Percentiles rank a stretch among this genome's conserved stretches.
Conservation (phyloP, 2,113 vertebrate species). For the Forbesichthys agassizii region DNA sequence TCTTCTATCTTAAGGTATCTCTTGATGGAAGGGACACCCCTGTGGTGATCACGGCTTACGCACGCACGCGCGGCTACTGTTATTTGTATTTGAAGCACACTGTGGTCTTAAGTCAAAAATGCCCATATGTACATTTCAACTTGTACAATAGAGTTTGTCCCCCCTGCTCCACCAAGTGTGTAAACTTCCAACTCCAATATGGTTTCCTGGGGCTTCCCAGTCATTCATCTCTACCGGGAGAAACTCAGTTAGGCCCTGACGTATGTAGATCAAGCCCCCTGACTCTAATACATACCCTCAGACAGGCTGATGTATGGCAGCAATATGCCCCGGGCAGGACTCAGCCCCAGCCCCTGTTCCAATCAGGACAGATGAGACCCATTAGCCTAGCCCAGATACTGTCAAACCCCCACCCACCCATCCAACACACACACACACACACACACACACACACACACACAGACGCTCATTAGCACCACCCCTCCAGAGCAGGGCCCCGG, state of each 20-base stretch:
- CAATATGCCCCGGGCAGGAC: conserved; percentile 80
- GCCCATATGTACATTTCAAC: too few relatives aligned
- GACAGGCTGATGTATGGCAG: conserved; percentile 81
- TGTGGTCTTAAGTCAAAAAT: too few relatives aligned
- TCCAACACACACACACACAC: neutral
- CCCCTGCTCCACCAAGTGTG: conserved; percentile 14
- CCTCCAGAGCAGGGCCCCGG: conserved; percentile 55
- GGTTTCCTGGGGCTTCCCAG: conserved; percentile 64
- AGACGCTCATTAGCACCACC: conserved; percentile 68
- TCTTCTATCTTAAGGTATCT: neutral
- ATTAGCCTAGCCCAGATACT: conserved; percentile 72
- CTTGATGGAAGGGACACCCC: conserved; percentile 1
- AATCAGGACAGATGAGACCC: conserved; percentile 81
- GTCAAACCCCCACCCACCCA: conserved; percentile 58
- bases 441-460: conserved; percentile 19
- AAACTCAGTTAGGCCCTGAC: conserved; percentile 74
- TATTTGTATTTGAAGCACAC: too few relatives aligned
- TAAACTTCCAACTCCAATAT: conserved; percentile 75
- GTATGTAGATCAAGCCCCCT: conserved; percentile 71
- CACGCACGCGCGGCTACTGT: too few relatives aligned
- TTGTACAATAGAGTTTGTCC: too few relatives aligned
- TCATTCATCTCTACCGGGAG: conserved; percentile 71
- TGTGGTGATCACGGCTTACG: neutral
- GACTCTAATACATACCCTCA: conserved; percentile 39
- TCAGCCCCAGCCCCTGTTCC: conserved; percentile 65